phyloP scores from a whole-genome alignment of 1,140 invertebrate species.

The Babylonia areolata region DNA sequence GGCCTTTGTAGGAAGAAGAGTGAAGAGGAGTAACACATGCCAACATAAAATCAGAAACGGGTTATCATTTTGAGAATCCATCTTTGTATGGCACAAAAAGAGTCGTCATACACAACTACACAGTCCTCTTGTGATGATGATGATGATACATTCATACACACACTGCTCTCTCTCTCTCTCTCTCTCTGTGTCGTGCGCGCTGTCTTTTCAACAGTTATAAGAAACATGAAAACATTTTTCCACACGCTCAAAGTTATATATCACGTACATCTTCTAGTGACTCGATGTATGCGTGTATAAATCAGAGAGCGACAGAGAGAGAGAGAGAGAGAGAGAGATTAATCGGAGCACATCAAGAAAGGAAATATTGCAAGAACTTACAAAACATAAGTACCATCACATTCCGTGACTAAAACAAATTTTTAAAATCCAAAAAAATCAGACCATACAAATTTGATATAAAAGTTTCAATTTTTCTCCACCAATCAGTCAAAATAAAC shows the following conservation, averaged over 20 bases:
- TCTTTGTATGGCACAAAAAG: constrained; percentile 12
- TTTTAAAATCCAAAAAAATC: too few species aligned
- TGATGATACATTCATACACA: neutral
- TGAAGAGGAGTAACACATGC: neutral
- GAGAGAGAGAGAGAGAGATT: neutral
- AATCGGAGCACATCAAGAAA: too few species aligned
- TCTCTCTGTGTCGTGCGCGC: too few species aligned
- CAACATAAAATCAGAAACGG: too few species aligned
- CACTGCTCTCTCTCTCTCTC: neutral
- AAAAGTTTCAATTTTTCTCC: too few species aligned
- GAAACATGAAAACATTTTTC: neutral
- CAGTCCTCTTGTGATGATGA: neutral
- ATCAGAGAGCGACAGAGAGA: neutral
- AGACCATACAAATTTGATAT: too few species aligned
- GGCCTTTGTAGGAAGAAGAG: neutral
- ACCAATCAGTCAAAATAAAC: too few species aligned
- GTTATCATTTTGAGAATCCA: neutral
- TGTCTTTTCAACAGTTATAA: too few species aligned
- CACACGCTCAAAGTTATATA: neutral
- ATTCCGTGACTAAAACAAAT: too few species aligned
- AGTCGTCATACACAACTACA: neutral
- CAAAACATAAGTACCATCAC: neutral
- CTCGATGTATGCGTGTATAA: neutral
- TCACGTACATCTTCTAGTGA: neutral
- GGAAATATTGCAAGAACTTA: neutral